Percentiles rank a stretch among this genome's conserved stretches.
phyloP scores from a whole-genome alignment of 1,140 invertebrate species.

The Halictus rubicundus region DNA sequence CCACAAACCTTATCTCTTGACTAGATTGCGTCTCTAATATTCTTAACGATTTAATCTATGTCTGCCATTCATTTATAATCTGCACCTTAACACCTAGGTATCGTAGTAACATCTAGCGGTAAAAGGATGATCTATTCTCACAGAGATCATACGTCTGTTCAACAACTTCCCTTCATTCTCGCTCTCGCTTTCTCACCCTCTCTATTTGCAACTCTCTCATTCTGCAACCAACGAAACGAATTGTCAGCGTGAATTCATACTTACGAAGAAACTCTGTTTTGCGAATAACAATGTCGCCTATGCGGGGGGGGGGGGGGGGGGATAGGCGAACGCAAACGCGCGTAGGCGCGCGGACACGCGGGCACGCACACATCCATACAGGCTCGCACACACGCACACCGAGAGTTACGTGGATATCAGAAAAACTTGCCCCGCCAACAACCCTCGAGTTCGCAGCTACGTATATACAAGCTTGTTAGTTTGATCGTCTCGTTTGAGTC shows the following conservation, averaged over 20 bases:
- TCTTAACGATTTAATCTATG: conserved; percentile 73
- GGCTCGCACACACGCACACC: not conserved
- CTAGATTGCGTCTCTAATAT: conserved; percentile 79
- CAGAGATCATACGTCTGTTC: conserved; percentile 58
- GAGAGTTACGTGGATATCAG: conserved; percentile 4
- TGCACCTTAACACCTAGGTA: conserved; percentile 70
- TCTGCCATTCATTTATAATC: conserved; percentile 72
- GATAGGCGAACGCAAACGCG: conserved; percentile 12
- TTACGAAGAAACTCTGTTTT: conserved; percentile 17
- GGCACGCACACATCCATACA: too few species aligned
- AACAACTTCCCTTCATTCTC: conserved; percentile 9
- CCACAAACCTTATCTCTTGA: conserved; percentile 68
- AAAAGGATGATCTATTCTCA: conserved; percentile 75
- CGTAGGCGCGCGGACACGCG: not conserved
- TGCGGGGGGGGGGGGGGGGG: too few species aligned
- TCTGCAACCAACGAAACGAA: conserved; percentile 7
- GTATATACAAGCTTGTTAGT: conserved; percentile 12
- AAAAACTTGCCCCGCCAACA: conserved; percentile 16
- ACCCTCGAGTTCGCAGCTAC: not conserved
- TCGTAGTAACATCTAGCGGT: conserved; percentile 77
- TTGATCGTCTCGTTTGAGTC: not conserved
- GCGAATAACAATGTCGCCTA: conserved; percentile 17
- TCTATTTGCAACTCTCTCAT: not conserved
- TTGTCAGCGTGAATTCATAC: conserved; percentile 21
- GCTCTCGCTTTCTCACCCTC: not conserved